These are phyloP conservation scores for Erannis defoliaria DNA, from an alignment of 2,888 invertebrate genomes.

Conservation along the genomic window DNA sequence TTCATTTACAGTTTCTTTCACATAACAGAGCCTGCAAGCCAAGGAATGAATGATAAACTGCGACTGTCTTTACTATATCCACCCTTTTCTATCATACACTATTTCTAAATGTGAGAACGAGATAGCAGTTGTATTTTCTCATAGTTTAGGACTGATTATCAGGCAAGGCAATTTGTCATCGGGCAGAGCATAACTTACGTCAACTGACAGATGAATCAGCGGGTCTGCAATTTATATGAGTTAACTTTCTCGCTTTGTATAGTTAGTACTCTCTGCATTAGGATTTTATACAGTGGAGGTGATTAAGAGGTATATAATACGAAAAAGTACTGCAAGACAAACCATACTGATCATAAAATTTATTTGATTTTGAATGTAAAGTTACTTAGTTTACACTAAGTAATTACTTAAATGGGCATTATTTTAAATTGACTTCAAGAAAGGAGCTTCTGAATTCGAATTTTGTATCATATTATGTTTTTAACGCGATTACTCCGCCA, in stretches of 20 bases:
- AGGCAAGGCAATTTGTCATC: slow-evolving; percentile 65
- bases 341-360: neutral
- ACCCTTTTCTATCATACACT: slow-evolving; percentile 21
- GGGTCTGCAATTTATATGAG: slow-evolving; percentile 67
- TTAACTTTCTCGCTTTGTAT: slow-evolving; percentile 59
- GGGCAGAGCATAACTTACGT: slow-evolving; percentile 66
- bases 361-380: too few species aligned
- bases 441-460: too few species aligned
- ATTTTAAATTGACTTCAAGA: too few species aligned
- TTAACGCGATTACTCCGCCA: too few species aligned
- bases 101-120: slow-evolving; percentile 27
- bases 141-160: slow-evolving; percentile 43
- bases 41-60: slow-evolving; percentile 33
- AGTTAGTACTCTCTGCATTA: slow-evolving; percentile 35
- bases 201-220: slow-evolving; percentile 67
- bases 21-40: slow-evolving; percentile 31
- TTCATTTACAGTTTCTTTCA: slow-evolving; percentile 25
- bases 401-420: too few species aligned
- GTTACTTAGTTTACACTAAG: too few species aligned
- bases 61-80: slow-evolving; percentile 1
- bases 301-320: neutral
- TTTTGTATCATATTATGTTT: too few species aligned
- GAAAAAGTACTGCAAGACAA: neutral
- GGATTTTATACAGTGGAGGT: slow-evolving; percentile 22
- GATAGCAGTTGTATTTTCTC: slow-evolving; percentile 28